Conservation (phyloP, 2,888 invertebrate species). For the Apamea epomidion region DNA sequence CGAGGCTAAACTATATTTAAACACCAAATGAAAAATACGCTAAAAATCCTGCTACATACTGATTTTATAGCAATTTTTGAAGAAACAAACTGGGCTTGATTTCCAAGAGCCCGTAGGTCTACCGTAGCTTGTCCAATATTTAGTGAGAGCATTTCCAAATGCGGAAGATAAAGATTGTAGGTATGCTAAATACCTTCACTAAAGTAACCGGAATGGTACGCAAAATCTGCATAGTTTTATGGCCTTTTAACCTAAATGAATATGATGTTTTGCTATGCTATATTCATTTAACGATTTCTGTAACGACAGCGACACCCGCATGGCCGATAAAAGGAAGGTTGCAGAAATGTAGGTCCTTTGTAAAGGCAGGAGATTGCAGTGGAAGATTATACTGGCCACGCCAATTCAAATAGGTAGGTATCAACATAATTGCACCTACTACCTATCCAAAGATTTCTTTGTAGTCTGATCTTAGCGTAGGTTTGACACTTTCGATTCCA, state of each 20-base stretch:
- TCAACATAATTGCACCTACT: background rate
- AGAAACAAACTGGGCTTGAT: conserved; percentile 6
- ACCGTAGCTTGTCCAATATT: background rate
- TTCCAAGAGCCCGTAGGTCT: background rate
- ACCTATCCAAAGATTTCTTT: background rate
- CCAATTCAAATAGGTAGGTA: background rate
- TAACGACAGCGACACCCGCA: conserved; percentile 35
- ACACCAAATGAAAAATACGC: conserved; percentile 57
- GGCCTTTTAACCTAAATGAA: background rate
- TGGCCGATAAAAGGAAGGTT: conserved; percentile 45
- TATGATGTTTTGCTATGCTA: background rate
- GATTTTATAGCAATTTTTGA: conserved; percentile 22
- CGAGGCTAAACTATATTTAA: conserved; percentile 78
- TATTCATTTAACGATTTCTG: conserved; percentile 21
- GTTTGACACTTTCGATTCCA: conserved; percentile 40
- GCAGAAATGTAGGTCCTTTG: conserved; percentile 14
- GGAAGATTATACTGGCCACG: background rate
- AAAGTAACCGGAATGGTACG: conserved; percentile 1
- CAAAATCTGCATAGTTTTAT: conserved; percentile 9
- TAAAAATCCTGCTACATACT: conserved; percentile 27
- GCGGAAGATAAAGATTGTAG: background rate
- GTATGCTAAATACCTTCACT: background rate
- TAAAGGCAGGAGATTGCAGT: background rate
- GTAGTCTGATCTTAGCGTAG: background rate
- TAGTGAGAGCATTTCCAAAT: background rate